Evolutionary conservation across 2,113 vertebrate species (phyloP).

Genomic region (Menidia beryllina): DNA sequence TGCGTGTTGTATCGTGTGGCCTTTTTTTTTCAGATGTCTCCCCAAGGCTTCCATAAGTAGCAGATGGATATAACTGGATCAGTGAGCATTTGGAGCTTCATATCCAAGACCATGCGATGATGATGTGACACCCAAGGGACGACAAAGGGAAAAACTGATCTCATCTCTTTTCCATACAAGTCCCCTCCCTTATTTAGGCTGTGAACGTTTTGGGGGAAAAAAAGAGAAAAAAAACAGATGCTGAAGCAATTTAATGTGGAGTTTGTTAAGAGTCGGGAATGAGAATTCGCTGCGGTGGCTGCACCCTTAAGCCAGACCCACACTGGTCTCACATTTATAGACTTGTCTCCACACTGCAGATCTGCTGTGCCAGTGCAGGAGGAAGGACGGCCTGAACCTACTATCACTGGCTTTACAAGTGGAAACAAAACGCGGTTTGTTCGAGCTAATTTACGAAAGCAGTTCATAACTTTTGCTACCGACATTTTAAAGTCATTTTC

Average conservation of each 20-base stretch:
- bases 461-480: slow-evolving; percentile 21
- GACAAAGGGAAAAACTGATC: slow-evolving; percentile 68
- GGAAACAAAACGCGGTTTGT: slow-evolving; percentile 37
- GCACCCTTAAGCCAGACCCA: slow-evolving; percentile 61
- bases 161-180: slow-evolving; percentile 64
- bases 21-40: slow-evolving; percentile 46
- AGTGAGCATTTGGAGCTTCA: slow-evolving; percentile 28
- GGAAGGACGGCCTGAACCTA: slow-evolving; percentile 18
- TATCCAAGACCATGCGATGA: slow-evolving; percentile 66
- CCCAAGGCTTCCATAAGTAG: slow-evolving; percentile 41
- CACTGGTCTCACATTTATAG: slow-evolving; percentile 50
- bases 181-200: slow-evolving; percentile 69
- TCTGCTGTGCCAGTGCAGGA: slow-evolving; percentile 36
- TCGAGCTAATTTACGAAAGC: slow-evolving; percentile 46
- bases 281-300: slow-evolving; percentile 65
- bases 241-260: slow-evolving; percentile 63
- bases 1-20: slow-evolving; percentile 60
- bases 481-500: slow-evolving; percentile 25
- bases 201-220: slow-evolving; percentile 37
- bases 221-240: slow-evolving; percentile 65
- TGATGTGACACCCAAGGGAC: slow-evolving; percentile 70
- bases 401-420: slow-evolving; percentile 20
- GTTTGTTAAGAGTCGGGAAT: slow-evolving; percentile 60
- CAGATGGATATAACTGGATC: slow-evolving; percentile 63
- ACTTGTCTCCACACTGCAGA: slow-evolving; percentile 47